Base-by-base conservation (phyloP, 2,113 vertebrate species). In the Pipa parva region DNA sequence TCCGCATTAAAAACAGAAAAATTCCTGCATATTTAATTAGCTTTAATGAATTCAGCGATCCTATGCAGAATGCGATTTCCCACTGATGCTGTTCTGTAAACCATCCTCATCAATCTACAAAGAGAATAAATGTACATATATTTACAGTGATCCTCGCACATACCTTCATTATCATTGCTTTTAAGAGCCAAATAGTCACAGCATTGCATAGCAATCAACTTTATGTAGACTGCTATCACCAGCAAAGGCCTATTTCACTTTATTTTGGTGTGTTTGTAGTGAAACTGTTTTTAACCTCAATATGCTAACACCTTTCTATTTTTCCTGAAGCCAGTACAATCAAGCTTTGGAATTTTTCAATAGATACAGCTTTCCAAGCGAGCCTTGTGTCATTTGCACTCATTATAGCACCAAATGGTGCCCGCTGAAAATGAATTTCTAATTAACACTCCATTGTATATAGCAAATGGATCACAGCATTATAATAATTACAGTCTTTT, bases 91-190 rank as follows among this genome's bases (percentile, higher is more conserved):
- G 15, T 20, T 56, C 28, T 56, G 17, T 49, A 49, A 49, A 21
- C 54, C 24, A 31, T n/a, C 27, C 55, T n/a, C 20, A 58, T 33
- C 28, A 33, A 22, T 58, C 55, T 58, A 31, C 55, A 58, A 13
- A 36, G 28, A 22, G 18, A 58, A 58, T 36, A 58, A 36, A 21
- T 58, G 18, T 29, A 36, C 55, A 36, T 36, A 17, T 36, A 29
- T 58, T 36, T 58, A 22, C 31, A 22, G 31, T 33, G 31, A 58
- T 36, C 10, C 31, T 8, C 12, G 3, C 27, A 21, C 20, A 6
- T 4, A 31, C 17, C 37, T 29, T 31, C 28, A 58, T 58, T 36
- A 58, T 22, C 29, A 18, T 58, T 58, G 11, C 29, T 58, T 20
- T 56, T 8, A 31, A n/a, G 2, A 29, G 5, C 7, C 52, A 26